Percentiles rank a stretch among this genome's conserved stretches.
These are phyloP conservation scores for Paramormyrops hopkinsi DNA, from an alignment of 2,797 vertebrate species.

Conservation along the genomic window DNA sequence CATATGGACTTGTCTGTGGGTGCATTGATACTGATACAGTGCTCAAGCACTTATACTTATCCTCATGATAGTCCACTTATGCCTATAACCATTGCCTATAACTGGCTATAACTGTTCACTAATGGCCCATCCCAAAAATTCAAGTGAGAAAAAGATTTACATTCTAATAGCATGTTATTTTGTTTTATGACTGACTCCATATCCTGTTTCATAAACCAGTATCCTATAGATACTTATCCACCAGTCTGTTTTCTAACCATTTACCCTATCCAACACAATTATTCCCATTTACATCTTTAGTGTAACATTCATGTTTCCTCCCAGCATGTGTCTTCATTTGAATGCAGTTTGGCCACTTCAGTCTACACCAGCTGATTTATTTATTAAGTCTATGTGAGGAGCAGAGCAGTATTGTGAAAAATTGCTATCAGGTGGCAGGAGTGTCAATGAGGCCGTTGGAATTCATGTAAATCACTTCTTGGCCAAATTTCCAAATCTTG, in stretches of 20 bases:
- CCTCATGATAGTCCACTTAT: neutral
- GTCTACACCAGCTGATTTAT: neutral
- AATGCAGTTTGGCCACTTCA: neutral
- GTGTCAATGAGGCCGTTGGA: neutral
- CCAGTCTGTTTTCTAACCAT: neutral
- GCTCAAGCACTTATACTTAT: neutral
- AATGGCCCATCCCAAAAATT: neutral
- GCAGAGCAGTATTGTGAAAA: neutral
- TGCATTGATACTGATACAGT: neutral
- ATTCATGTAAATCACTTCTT: neutral
- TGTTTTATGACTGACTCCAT: neutral
- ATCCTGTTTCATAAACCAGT: neutral
- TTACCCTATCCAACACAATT: neutral
- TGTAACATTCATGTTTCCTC: neutral
- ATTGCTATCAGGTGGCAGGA: neutral
- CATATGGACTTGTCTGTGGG: neutral
- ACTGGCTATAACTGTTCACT: neutral
- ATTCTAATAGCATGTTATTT: neutral
- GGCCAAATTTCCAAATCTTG: neutral
- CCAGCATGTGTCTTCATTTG: neutral
- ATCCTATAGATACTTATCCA: neutral
- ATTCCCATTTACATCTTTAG: neutral
- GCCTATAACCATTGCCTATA: neutral
- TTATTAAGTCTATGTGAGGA: neutral
- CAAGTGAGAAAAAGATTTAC: neutral